Conservation (phyloP, 2,113 vertebrate species). For the Cichladusa arquata region DNA sequence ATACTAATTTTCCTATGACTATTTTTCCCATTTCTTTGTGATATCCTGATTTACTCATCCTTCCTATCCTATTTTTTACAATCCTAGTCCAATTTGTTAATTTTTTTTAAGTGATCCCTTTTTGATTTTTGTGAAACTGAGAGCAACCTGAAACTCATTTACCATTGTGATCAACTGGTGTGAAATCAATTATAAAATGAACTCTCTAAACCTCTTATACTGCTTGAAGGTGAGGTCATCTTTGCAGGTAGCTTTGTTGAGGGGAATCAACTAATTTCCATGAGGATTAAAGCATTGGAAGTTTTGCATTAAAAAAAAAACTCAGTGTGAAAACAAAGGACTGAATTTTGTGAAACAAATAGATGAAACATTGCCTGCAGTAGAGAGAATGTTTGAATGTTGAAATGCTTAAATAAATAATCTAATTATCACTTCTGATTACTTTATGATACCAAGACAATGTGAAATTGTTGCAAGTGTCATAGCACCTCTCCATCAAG, state of each 20-base stretch:
- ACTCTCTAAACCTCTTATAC: neutral
- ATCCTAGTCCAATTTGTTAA: neutral
- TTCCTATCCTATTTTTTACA: constrained; percentile 43
- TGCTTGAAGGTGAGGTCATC: constrained; percentile 53
- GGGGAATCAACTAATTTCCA: neutral
- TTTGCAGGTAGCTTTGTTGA: neutral
- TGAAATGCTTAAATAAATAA: neutral
- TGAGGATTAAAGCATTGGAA: neutral
- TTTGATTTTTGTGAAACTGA: constrained; percentile 63
- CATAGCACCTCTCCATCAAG: constrained; percentile 27
- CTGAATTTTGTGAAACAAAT: neutral
- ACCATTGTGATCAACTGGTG: constrained; percentile 73
- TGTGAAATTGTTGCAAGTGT: neutral
- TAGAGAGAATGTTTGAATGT: neutral
- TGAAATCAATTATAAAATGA: constrained; percentile 46
- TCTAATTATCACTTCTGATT: neutral
- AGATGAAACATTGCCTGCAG: neutral
- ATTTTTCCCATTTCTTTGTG: constrained; percentile 49
- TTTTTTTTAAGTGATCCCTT: constrained; percentile 29
- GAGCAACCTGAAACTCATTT: constrained; percentile 77
- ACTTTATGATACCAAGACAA: neutral
- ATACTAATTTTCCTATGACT: constrained; percentile 73
- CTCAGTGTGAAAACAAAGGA: neutral
- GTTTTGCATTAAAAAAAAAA: neutral
- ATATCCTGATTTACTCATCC: constrained; percentile 35